Base-by-base conservation (phyloP, 2,888 invertebrate species). In the Chironomus riparius region DNA sequence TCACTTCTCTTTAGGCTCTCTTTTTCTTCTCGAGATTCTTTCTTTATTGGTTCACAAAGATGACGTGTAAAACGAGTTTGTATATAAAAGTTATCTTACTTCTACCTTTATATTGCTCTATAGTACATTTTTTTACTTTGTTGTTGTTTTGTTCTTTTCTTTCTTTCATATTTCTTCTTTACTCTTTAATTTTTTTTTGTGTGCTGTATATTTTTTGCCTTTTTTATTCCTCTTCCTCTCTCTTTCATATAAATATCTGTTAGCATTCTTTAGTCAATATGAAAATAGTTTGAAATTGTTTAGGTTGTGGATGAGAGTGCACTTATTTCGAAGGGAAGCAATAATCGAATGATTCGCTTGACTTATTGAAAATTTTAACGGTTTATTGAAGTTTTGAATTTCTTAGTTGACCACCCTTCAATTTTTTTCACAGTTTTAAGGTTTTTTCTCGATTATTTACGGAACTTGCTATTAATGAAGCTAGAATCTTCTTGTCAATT, bases 11-110 rank as follows among this genome's bases (percentile, higher is more conserved):
- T 68, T 38, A 6, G 28, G 28, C 24, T 48, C 21, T 38, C 38
- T 10, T 10, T 38, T 38, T 38, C 10, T 38, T 70, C 62, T 74
- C 69, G 24, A 74, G 74, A 74, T 74, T 74, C 61, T 74, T 74
- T 74, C 74, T 74, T 74, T 68, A 74, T 68, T 74, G 50, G 65
- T 68, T 48, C 74, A 74, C n/a, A 65, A 65, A 74, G 74, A 74
- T 74, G 74, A 74, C 74, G 74, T 74, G 74, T 68, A 68, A 74
- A 74, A 74, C 74, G 65, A 74, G 74, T 74, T 74, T 70, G 18
- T 70, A 70, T 13, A 38, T 38, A 38, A 38, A 10, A 1, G 56
- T 70, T 70, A 6, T 47, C 47, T 21, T 70, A 47, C 22, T 70
- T 47, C 70, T 70, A 38, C 69, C 70, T 38, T 22, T 50, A 22